These are phyloP conservation scores for Geotrypetes seraphini DNA, from an alignment of 2,797 vertebrate genomes.

Conservation along the genomic window DNA sequence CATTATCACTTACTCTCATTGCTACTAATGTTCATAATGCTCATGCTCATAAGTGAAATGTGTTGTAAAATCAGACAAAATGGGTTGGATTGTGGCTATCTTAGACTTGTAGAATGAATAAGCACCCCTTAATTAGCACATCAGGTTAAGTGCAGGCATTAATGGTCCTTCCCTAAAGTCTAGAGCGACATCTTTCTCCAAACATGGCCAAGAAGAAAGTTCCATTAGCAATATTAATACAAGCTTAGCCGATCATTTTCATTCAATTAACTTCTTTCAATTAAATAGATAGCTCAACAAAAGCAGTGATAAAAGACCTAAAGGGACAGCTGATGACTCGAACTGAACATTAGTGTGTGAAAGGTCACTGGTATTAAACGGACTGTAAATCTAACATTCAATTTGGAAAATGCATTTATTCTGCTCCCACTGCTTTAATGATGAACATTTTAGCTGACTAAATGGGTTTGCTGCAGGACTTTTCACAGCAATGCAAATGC, in stretches of 20 bases:
- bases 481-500: constrained; percentile 46
- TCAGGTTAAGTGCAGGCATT: constrained; percentile 98
- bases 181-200: constrained; percentile 90
- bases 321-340: constrained; percentile 88
- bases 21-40: constrained; percentile 43
- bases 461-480: constrained; percentile 68
- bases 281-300: constrained; percentile 99
- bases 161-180: constrained; percentile 98
- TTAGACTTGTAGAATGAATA: constrained; percentile 86
- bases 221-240: constrained; percentile 99
- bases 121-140: constrained; percentile 98
- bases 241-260: constrained; percentile 99
- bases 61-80: constrained; percentile 76
- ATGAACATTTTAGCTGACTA: constrained; percentile 89
- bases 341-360: constrained; percentile 90
- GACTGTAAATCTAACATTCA: constrained; percentile 97
- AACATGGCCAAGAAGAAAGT: constrained; percentile 97
- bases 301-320: constrained; percentile 95
- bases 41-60: constrained; percentile 79
- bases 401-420: constrained; percentile 95
- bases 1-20: constrained; percentile 55
- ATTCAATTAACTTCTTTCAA: constrained; percentile 99
- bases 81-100: constrained; percentile 67
- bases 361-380: constrained; percentile 81
- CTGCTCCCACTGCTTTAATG: constrained; percentile 88